phyloP scores from a whole-genome alignment of 2,797 vertebrate genomes.

The Oreortyx pictus region DNA sequence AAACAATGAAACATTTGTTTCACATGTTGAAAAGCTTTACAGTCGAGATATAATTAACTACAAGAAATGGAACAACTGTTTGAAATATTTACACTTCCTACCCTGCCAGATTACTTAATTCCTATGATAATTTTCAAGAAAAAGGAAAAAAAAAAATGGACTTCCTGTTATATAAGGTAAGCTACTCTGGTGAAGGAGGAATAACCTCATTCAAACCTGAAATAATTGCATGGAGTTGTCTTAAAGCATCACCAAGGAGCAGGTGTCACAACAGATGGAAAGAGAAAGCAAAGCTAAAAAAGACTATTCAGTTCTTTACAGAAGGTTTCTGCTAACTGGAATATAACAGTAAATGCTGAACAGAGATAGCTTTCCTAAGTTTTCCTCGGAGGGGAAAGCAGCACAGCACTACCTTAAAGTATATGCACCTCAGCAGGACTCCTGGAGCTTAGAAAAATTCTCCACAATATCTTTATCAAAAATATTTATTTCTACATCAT shows the following conservation, averaged over 20 bases:
- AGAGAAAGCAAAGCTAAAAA: constrained; percentile 1
- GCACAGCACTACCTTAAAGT: not conserved
- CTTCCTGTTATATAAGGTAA: not conserved
- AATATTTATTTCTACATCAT: not conserved
- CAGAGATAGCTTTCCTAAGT: not conserved
- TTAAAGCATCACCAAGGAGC: not conserved
- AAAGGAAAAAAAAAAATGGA: not conserved
- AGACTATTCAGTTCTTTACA: not conserved
- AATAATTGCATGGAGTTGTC: not conserved
- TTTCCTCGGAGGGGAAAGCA: not conserved
- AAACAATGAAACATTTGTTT: not conserved
- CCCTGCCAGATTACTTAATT: not conserved
- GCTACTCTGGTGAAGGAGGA: not conserved
- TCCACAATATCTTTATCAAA: not conserved
- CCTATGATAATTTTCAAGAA: not conserved
- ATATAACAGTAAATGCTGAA: not conserved
- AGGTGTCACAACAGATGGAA: not conserved
- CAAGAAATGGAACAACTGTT: not conserved
- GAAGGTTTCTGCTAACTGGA: not conserved
- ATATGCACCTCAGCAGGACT: not conserved
- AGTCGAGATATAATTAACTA: not conserved
- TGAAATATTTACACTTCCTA: not conserved
- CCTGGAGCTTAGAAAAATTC: not conserved
- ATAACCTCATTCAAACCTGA: not conserved
- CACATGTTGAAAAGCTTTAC: not conserved